These are phyloP conservation scores for Didymodactylos carnosus DNA, from an alignment of 2,888 invertebrate species.

Conservation along the genomic window DNA sequence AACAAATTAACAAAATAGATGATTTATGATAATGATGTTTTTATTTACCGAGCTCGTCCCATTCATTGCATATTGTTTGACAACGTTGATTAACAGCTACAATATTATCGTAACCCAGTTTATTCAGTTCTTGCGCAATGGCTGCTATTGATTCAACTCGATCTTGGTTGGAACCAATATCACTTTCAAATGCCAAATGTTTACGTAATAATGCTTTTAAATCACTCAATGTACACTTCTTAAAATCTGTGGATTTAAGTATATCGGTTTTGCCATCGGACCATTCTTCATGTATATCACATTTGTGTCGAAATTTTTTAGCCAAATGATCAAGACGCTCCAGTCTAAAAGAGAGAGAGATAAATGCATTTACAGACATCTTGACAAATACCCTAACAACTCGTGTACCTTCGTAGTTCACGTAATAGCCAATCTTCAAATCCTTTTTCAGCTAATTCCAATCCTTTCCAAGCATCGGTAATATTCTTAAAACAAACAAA, in stretches of 20 bases:
- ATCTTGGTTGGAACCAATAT: constrained; percentile 95
- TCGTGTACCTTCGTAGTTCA: constrained; percentile 48
- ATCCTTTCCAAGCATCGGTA: constrained; percentile 88
- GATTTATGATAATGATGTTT: too few species aligned
- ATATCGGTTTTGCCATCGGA: not conserved
- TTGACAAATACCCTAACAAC: constrained; percentile 82
- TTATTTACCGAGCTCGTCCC: constrained; percentile 35
- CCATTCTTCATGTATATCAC: constrained; percentile 29
- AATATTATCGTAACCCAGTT: constrained; percentile 89
- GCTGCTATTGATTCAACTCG: constrained; percentile 98
- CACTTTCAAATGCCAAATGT: constrained; percentile 63
- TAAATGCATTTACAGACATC: too few species aligned
- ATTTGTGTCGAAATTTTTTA: constrained; percentile 47
- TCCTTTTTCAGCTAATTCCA: constrained; percentile 88
- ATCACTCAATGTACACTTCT: constrained; percentile 86
- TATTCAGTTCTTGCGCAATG: constrained; percentile 93
- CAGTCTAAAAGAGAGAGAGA: too few species aligned
- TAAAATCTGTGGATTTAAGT: constrained; percentile 53
- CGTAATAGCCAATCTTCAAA: constrained; percentile 98
- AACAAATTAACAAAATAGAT: too few species aligned
- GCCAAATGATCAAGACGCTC: constrained; percentile 80
- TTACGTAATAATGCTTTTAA: constrained; percentile 59
- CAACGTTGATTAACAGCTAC: constrained; percentile 80
- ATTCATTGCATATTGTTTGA: not conserved
- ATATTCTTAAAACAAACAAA: constrained; percentile 48